A percentile compares a stretch with the other conserved stretches of the same genome.
These are phyloP conservation scores for Caerostris extrusa DNA, from an alignment of 1,140 invertebrate genomes.

Conservation along the genomic window DNA sequence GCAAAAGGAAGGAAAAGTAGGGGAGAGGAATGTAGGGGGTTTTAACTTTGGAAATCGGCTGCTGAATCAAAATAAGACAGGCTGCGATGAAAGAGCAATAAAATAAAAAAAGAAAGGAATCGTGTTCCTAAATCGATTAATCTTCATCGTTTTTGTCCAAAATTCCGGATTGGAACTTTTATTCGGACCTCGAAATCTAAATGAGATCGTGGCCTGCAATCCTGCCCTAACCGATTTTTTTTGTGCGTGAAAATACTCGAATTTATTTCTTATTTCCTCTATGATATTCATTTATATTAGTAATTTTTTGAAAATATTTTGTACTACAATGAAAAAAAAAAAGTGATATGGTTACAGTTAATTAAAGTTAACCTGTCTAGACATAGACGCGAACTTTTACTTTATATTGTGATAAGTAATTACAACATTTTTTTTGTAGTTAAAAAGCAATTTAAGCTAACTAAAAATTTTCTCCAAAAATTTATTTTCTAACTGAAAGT, in stretches of 20 bases:
- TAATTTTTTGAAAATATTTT: not conserved
- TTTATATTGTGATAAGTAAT: too few relatives aligned
- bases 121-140: conserved; percentile 59
- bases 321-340: not conserved
- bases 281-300: not conserved
- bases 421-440: too few relatives aligned
- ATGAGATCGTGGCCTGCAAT: conserved; percentile 1
- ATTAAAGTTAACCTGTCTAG: not conserved
- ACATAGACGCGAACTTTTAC: too few relatives aligned
- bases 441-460: too few relatives aligned
- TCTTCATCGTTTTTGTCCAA: conserved; percentile 62
- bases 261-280: not conserved
- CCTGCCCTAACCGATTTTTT: not conserved
- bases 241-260: too few relatives aligned
- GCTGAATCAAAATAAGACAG: conserved; percentile 60
- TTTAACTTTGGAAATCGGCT: conserved; percentile 51
- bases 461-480: too few relatives aligned
- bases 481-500: too few relatives aligned
- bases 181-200: conserved; percentile 15
- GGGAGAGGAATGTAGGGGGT: too few relatives aligned
- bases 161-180: conserved; percentile 30
- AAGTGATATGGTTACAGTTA: not conserved
- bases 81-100: not conserved
- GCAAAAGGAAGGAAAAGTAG: not conserved
- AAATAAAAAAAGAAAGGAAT: not conserved